phyloP scores from a whole-genome alignment of 2,888 invertebrate species.

The Saturnia japonica region DNA sequence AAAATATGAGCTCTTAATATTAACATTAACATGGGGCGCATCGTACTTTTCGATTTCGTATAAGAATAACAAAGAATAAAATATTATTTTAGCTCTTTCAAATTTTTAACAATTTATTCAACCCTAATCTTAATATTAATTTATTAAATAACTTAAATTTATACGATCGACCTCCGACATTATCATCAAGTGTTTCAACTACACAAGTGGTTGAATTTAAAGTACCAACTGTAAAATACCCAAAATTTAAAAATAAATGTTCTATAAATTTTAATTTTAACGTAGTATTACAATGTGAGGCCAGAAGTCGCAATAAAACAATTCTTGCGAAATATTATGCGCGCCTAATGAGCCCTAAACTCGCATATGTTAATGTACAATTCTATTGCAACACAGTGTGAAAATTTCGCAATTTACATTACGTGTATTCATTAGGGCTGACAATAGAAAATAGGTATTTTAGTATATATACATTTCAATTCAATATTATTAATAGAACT shows the following conservation, averaged over 20 bases:
- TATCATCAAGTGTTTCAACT: not conserved
- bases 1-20: no score
- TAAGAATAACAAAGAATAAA: no score
- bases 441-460: not conserved
- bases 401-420: slow-evolving; percentile 22
- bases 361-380: slow-evolving; percentile 19
- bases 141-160: no score
- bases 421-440: slow-evolving; percentile 12
- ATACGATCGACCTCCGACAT: not conserved
- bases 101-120: no score
- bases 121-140: no score
- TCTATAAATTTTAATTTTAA: not conserved
- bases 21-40: no score
- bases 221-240: not conserved
- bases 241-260: not conserved
- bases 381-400: slow-evolving; percentile 22
- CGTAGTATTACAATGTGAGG: not conserved
- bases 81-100: no score
- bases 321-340: slow-evolving; percentile 16
- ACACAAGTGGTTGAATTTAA: not conserved
- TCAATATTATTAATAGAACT: not conserved
- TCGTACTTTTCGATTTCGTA: no score
- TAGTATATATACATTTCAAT: not conserved
- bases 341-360: slow-evolving; percentile 20
- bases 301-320: slow-evolving; percentile 18